Base-by-base conservation (phyloP, 2,113 vertebrate genomes). In the Plestiodon gilberti region DNA sequence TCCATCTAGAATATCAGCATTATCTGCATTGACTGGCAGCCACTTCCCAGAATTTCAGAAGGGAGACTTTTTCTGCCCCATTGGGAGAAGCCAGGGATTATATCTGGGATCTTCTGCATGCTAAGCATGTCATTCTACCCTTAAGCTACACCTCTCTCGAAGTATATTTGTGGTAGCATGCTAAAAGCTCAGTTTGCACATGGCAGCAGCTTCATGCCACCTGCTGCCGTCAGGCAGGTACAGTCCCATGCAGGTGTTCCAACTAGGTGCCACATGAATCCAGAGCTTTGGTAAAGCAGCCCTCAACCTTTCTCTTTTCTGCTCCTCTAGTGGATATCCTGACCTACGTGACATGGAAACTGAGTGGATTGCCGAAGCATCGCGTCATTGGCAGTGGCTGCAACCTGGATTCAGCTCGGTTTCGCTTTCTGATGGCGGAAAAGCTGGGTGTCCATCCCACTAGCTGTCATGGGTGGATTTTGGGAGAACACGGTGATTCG, bases 321-420 rank as follows among this genome's bases (percentile, higher is more conserved):
- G 38, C 13, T 86, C 85, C 86, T 59, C 92, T 48, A 99, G 99
- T 99, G 93, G 99, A 99, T 61, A 97, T 99, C 91, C 93, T 99
- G 89, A 99, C 98, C 17, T 99, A 99, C 0, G 98, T 99, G 69
- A 99, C 99, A 65, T 99, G 99, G 99, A 99, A 99, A 89, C 96
- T 99, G 84, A 99, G 99, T n/a, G 98, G 99, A 11, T 94, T 99
- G 87, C 99, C 99, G 35, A 98, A 99, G 86, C 95, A 99, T 94
- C 98, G 98, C 2, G 97, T 99, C 91, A 98, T 99, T 18, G 99
- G 99, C 90, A 99, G 99, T 6, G 99, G 99, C 48, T 99, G 98
- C 95, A 99, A 99, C 94, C 97, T 99, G 88, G 99, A 99, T 93
- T 98, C 99, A 0, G 99, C 99, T 67, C 97, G 99, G 38, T 99